Conservation (phyloP, 2,113 vertebrate species). For the Halcyon senegalensis region DNA sequence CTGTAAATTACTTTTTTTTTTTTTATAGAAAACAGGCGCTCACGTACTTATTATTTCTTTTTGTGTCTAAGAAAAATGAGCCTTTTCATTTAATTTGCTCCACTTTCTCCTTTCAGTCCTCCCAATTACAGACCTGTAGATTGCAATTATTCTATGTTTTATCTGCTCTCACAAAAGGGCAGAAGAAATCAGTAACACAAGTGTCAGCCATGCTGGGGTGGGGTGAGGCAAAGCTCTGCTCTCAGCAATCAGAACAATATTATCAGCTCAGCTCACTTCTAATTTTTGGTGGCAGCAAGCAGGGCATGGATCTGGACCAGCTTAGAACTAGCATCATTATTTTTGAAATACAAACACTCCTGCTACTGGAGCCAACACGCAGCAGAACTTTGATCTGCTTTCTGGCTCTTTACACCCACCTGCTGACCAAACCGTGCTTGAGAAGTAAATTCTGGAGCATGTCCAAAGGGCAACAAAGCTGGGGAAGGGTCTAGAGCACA, state of each 20-base stretch:
- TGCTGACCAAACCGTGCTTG: neutral
- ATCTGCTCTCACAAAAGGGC: neutral
- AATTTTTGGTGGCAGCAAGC: neutral
- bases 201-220: neutral
- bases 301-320: neutral
- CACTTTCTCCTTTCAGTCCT: conserved; percentile 10
- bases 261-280: neutral
- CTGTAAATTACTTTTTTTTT: neutral
- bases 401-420: neutral
- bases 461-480: neutral
- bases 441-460: neutral
- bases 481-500: neutral
- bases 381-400: neutral
- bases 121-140: neutral
- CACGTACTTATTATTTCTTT: neutral
- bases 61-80: conserved; percentile 7
- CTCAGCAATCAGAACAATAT: neutral
- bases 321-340: neutral
- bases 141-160: neutral
- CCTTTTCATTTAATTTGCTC: conserved; percentile 33
- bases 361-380: neutral
- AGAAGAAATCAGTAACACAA: neutral
- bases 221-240: neutral
- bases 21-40: neutral
- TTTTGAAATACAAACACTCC: neutral